Conservation (phyloP, 2,113 vertebrate species). For the Poeciliopsis retropinna region DNA sequence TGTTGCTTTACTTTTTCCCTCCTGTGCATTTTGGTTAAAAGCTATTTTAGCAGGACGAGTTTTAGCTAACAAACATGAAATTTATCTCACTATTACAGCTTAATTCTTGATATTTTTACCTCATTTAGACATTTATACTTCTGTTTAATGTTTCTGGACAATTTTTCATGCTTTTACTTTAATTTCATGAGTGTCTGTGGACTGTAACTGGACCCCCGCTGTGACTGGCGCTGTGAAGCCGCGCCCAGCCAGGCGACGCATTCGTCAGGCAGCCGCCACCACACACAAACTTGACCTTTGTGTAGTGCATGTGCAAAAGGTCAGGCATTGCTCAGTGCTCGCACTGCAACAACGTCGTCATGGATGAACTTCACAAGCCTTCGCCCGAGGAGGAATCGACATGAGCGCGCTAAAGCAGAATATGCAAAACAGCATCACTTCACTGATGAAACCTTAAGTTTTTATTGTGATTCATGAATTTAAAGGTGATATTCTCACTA, state of each 20-base stretch:
- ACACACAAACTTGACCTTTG: conserved; percentile 30
- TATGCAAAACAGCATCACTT: background rate
- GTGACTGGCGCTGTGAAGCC: background rate
- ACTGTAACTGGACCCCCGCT: conserved; percentile 8
- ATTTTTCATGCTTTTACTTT: background rate
- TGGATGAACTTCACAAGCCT: conserved; percentile 16
- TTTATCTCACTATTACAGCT: no score
- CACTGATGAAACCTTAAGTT: background rate
- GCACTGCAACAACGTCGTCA: conserved; percentile 14
- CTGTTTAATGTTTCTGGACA: background rate
- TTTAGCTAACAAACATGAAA: no score
- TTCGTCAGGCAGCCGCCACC: conserved; percentile 6
- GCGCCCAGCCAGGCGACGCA: conserved; percentile 11
- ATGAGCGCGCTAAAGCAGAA: background rate
- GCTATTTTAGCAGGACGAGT: no score
- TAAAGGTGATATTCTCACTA: background rate
- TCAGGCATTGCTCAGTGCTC: conserved; percentile 19
- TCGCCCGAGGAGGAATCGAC: conserved; percentile 5
- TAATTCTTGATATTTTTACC: no score
- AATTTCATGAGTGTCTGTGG: background rate
- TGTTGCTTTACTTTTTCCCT: no score
- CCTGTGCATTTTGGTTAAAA: no score
- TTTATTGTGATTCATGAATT: background rate
- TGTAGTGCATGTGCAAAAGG: conserved; percentile 27
- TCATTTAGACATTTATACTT: no score